Base-by-base conservation (phyloP, 2,113 vertebrate species). In the Scomber scombrus region DNA sequence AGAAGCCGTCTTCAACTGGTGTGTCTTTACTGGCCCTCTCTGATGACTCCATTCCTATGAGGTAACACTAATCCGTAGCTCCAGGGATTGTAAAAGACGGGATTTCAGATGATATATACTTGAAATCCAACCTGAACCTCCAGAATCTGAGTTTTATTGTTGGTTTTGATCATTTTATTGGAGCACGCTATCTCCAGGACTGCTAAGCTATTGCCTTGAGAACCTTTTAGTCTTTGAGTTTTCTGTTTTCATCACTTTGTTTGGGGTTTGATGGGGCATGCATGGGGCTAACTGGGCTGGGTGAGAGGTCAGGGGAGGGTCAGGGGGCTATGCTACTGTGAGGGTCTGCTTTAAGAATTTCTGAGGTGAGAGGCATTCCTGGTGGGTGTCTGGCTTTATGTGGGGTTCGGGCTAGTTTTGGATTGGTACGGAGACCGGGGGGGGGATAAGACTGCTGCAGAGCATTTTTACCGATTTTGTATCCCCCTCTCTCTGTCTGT, bases 301-400 rank as follows among this genome's bases (percentile, higher is more conserved):
- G 71, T 77, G 55, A 80, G 62, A 67, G 82, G 73, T 70, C 75
- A 74, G 34, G 61, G 51, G n/a, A 50, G 57, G 75, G 78, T 81
- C 80, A 80, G 47, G 15, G 67, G 87, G 88, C 82, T 67, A 71
- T 55, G 80, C 72, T 85, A 87, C 78, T 85, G 75, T 85, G 80
- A 78, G 58, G 9, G 16, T 70, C 56, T 79, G 58, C 70, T 63
- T 77, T 31, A 56, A 80, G 54, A 57, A 52, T 73, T 29, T 68
- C 70, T 5, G 43, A 76, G 63, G 81, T 54, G 21, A 49, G 34
- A 26, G 19, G 62, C 66, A 68, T 85, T 85, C 70, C 55, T 78
- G 10, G n/a, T 51, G 71, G 52, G 66, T 0, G 10, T 64, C 21
- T 65, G 55, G 51, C 23, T 79, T 78, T 84, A 49, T 57, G 47